Base-by-base conservation (phyloP, 2,888 invertebrate genomes). In the Helleia helle region DNA sequence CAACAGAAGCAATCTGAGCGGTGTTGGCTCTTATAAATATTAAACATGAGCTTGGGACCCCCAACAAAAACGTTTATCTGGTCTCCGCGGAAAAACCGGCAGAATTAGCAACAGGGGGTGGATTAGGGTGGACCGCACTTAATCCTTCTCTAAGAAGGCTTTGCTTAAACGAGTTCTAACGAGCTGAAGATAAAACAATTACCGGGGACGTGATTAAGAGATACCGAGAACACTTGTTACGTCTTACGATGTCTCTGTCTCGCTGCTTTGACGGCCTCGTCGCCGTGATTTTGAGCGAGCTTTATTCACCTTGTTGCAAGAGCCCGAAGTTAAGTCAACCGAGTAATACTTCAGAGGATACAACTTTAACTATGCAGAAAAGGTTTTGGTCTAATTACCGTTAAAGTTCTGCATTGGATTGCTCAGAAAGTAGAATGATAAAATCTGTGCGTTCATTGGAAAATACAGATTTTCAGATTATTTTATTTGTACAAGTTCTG, bases 121-220 rank as follows among this genome's bases (percentile, higher is more conserved):
- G 80, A 80, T 84, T 80, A 83, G 71, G 74, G 79, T 72, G 74
- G 75, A 71, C 84, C 83, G 74, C 79, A 77, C 77, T 81, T 83
- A 84, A 84, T 84, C 84, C 84, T 81, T 81, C 81, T 77, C 80
- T 83, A 84, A 84, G 84, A 81, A 81, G 84, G 81, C 84, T 84
- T 83, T 84, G 72, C 81, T 84, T 83, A 83, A 84, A 83, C 83
- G 83, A 83, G 83, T 83, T 79, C 81, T 84, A 84, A 83, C 83
- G 83, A 83, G 83, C 84, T 80, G 72, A 74, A 81, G 84, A 84
- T 84, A 83, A 84, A 84, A 84, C 84, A 84, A 84, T 84, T 84
- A 84, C 76, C 68, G 71, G 65, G 55, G 67, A 67, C 75, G 79
- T 81, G 81, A 84, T 84, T 83, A 83, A 83, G 80, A 83, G 80